phyloP scores from a whole-genome alignment of 2,113 vertebrate genomes.

The Coryphaenoides rupestris region DNA sequence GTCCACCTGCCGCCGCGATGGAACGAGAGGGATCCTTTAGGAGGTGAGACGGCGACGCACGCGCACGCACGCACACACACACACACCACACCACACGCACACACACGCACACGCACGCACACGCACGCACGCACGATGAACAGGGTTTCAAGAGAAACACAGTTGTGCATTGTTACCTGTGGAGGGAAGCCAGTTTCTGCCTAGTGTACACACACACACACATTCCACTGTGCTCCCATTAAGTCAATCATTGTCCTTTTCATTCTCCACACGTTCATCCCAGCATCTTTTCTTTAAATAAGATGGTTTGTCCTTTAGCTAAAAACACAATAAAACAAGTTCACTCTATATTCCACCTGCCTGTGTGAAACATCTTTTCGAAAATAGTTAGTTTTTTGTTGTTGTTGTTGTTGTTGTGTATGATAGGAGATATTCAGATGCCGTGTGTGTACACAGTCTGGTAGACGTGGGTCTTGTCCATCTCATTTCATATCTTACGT shows the following conservation, averaged over 20 bases:
- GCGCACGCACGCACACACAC: constrained; percentile 3
- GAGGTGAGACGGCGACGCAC: constrained; percentile 48
- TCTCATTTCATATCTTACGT: too few relatives aligned
- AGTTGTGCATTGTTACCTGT: too few relatives aligned
- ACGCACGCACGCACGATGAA: background rate
- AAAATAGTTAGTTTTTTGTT: too few relatives aligned
- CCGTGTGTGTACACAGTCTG: too few relatives aligned
- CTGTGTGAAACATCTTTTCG: too few relatives aligned
- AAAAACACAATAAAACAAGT: too few relatives aligned
- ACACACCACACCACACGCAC: background rate
- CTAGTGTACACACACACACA: background rate
- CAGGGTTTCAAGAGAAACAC: too few relatives aligned
- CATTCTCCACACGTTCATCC: constrained; percentile 32
- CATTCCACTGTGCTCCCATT: background rate
- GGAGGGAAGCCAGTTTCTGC: too few relatives aligned
- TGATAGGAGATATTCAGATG: too few relatives aligned
- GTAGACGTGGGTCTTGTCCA: too few relatives aligned
- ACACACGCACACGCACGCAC: background rate
- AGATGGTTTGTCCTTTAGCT: constrained; percentile 2
- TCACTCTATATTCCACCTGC: too few relatives aligned
- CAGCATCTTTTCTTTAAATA: constrained; percentile 44
- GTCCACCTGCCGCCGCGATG: constrained; percentile 51
- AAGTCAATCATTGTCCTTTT: constrained; percentile 49
- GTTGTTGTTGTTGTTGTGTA: too few relatives aligned
- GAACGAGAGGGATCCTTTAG: constrained; percentile 66